Conservation (phyloP, 2,113 vertebrate species). For the Corynorhinus townsendii region DNA sequence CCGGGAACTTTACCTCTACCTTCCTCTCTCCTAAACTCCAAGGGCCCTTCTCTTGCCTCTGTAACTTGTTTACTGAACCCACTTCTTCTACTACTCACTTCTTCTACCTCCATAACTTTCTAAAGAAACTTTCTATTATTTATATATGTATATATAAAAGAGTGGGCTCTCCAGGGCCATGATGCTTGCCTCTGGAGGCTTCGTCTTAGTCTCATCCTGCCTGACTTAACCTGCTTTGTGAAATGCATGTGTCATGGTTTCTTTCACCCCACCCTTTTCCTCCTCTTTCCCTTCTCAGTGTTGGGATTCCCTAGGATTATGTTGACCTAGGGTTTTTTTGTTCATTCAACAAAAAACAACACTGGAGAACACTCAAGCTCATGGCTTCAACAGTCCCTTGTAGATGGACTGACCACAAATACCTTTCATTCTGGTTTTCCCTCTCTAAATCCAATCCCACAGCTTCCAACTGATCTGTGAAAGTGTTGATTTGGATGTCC, state of each 20-base stretch:
- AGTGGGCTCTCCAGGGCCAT: background rate
- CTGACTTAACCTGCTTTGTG: background rate
- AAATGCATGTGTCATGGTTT: background rate
- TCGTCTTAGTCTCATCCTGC: background rate
- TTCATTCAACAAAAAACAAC: background rate
- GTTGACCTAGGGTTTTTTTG: background rate
- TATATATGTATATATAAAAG: background rate
- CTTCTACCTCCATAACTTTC: background rate
- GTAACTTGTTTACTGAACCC: background rate
- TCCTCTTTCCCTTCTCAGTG: background rate
- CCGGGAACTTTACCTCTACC: background rate
- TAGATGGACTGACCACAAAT: background rate
- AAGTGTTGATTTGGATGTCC: background rate
- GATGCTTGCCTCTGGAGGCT: background rate
- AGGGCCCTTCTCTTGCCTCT: background rate
- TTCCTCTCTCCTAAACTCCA: background rate
- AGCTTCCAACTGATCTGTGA: background rate
- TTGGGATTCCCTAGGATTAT: background rate
- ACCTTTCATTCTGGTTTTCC: background rate
- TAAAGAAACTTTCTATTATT: background rate
- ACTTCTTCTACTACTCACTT: background rate
- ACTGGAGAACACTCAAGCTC: background rate
- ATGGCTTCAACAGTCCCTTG: background rate
- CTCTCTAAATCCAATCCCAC: background rate
- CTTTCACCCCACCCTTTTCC: background rate